phyloP scores from a whole-genome alignment of 2,113 vertebrate genomes.

The Atractosteus spatula region DNA sequence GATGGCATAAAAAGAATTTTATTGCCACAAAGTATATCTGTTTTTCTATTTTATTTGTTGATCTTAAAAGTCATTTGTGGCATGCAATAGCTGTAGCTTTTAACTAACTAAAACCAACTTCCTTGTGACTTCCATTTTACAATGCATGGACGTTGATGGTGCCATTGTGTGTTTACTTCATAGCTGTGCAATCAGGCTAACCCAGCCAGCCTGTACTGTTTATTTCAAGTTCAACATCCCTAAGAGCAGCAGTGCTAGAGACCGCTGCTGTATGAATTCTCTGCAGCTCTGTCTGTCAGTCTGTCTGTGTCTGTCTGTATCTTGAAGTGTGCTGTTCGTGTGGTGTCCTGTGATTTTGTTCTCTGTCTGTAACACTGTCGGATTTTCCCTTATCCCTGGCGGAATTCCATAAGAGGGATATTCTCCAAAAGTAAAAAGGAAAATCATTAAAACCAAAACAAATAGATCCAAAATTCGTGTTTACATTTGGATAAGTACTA shows the following conservation, averaged over 20 bases:
- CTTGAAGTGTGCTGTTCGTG: slow-evolving; percentile 44
- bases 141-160: slow-evolving; percentile 76
- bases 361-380: slow-evolving; percentile 79
- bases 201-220: slow-evolving; percentile 60
- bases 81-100: slow-evolving; percentile 76
- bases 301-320: slow-evolving; percentile 55
- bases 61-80: slow-evolving; percentile 78
- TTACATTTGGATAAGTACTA: too few relatives aligned
- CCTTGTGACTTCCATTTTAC: slow-evolving; percentile 55
- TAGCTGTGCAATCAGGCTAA: slow-evolving; percentile 65
- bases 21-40: slow-evolving; percentile 88
- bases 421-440: neutral
- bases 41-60: slow-evolving; percentile 81
- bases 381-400: slow-evolving; percentile 38
- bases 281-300: slow-evolving; percentile 42
- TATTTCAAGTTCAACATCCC: slow-evolving; percentile 49
- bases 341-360: slow-evolving; percentile 84
- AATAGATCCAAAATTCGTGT: too few relatives aligned
- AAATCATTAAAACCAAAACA: neutral
- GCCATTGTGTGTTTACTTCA: slow-evolving; percentile 74
- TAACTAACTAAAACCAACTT: slow-evolving; percentile 51
- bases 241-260: slow-evolving; percentile 51
- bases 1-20: slow-evolving; percentile 99
- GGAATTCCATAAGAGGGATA: slow-evolving; percentile 80
- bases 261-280: slow-evolving; percentile 46